Base-by-base conservation (phyloP, 2,888 invertebrate genomes). In the Idaea dimidiata region DNA sequence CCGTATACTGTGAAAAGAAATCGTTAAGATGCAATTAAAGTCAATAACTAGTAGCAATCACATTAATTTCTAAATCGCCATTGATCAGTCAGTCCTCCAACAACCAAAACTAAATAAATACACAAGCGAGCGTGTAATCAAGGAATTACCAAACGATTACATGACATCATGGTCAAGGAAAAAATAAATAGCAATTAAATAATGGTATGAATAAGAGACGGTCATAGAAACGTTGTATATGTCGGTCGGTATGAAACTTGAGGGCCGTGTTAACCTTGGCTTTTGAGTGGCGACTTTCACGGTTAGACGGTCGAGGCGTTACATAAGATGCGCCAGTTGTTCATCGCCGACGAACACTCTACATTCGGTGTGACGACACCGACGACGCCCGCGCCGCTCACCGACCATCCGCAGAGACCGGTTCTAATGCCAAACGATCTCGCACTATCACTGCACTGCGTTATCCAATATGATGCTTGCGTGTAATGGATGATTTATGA, bases 261-360 rank as follows among this genome's bases (percentile, higher is more conserved):
- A 88, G 85, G 89, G 91, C 86, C 89, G 79, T 78, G 84, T 77
- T 90, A 90, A 91, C 92, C 92, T 92, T 92, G 92, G 91, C 90
- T 91, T 91, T 91, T 91, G 90, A 91, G 87, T 87, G 88, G 87
- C 83, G 87, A 91, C 92, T 92, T 92, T 92, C 92, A 92, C 91
- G 92, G 91, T 92, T 91, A 91, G 91, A 88, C 89, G 86, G 88
- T 79, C 83, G 87, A 73, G 72, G 73, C 70, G 82, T 89, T 91
- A 90, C 87, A 89, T 90, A 89, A 91, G 91, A 88, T 88, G 89
- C 77, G 83, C 85, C 72, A 77, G 78, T 76, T 72, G 75, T 74
- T 73, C 76, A 75, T 76, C 67, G 73, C 61, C 57, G 71, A 73
- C 80, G 79, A 76, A 79, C 78, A 76, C 78, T 73, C 74, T 77